Percentiles rank a stretch among this genome's conserved stretches.
Evolutionary conservation across 1,140 invertebrate species (phyloP).

Genomic region (Spodoptera litura): DNA sequence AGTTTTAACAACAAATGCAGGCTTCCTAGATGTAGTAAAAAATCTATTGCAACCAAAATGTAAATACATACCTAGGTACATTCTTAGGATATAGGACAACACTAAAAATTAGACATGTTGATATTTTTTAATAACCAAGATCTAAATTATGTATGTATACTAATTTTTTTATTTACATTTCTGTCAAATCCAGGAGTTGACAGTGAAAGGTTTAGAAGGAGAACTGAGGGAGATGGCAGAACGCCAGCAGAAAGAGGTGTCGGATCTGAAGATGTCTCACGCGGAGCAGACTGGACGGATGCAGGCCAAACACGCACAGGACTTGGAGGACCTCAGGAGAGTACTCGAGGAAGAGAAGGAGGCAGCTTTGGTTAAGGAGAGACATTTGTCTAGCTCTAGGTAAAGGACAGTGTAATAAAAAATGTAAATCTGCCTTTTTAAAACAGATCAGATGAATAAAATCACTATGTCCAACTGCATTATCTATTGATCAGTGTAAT

Average conservation of each 20-base stretch:
- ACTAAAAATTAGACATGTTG: too few species aligned
- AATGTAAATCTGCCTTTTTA: too few species aligned
- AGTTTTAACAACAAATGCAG: too few species aligned
- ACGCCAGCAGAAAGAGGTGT: slow-evolving; percentile 78
- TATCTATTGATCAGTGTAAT: too few species aligned
- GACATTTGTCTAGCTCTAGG: slow-evolving; percentile 77
- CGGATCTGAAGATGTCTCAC: slow-evolving; percentile 77
- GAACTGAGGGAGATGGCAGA: slow-evolving; percentile 83
- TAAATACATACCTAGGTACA: too few species aligned
- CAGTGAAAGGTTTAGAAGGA: slow-evolving; percentile 82
- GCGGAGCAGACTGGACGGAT: slow-evolving; percentile 70
- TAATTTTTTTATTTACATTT: not conserved
- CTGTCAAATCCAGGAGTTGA: slow-evolving; percentile 73
- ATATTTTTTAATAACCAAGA: too few species aligned
- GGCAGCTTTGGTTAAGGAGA: slow-evolving; percentile 73
- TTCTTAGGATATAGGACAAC: too few species aligned
- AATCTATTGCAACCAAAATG: too few species aligned
- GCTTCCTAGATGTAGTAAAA: too few species aligned
- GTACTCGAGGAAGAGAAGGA: slow-evolving; percentile 74
- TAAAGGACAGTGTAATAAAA: slow-evolving; percentile 33
- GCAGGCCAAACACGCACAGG: slow-evolving; percentile 69
- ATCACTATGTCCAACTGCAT: too few species aligned
- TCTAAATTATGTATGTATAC: too few species aligned
- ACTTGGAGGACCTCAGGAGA: slow-evolving; percentile 72
- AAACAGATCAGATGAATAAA: too few species aligned